phyloP scores from a whole-genome alignment of 2,113 vertebrate species.

The Trichechus manatus region DNA sequence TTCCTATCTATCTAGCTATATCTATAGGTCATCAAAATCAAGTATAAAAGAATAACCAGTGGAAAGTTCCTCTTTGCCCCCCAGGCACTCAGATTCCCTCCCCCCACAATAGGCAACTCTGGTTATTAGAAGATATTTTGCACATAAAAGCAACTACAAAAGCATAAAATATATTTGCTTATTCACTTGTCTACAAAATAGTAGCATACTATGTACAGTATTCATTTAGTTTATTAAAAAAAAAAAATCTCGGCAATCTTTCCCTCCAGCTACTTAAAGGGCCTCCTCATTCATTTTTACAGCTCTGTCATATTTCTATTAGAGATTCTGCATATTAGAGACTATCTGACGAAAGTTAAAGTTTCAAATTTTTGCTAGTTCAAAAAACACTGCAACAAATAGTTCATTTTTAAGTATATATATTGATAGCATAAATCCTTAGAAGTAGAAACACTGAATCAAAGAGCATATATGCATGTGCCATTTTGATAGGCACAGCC shows the following conservation, averaged over 20 bases:
- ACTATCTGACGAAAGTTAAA: background rate
- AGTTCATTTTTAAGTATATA: background rate
- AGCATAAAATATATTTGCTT: background rate
- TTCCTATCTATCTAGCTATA: too few species aligned
- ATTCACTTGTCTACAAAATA: background rate
- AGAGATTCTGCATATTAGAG: background rate
- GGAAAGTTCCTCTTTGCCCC: too few species aligned
- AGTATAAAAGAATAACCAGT: too few species aligned
- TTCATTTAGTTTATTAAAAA: background rate
- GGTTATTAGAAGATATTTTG: background rate
- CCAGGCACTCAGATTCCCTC: background rate
- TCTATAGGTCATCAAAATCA: too few species aligned
- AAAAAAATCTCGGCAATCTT: background rate
- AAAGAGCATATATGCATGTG: too few species aligned
- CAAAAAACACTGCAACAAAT: background rate
- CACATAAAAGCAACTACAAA: background rate
- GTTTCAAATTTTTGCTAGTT: background rate
- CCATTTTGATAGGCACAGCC: background rate
- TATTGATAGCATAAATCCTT: background rate
- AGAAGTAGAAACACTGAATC: background rate
- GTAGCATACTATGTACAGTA: background rate
- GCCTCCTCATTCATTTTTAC: background rate
- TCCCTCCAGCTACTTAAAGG: background rate
- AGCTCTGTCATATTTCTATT: background rate
- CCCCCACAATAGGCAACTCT: background rate